Conservation (phyloP, 2,888 invertebrate species). For the Pilophorus perplexus region DNA sequence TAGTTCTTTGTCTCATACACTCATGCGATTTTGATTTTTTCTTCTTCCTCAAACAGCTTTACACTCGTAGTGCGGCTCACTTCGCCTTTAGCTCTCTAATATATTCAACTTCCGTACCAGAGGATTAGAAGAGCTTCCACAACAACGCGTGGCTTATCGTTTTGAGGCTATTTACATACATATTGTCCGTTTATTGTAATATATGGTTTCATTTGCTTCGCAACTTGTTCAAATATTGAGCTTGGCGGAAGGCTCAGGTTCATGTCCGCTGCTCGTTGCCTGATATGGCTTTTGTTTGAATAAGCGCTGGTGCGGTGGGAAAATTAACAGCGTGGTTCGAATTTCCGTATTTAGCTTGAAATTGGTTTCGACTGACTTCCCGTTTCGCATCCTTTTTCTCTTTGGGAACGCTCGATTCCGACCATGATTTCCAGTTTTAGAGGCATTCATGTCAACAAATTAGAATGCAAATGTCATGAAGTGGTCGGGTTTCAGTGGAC, state of each 20-base stretch:
- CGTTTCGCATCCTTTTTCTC: too few species aligned
- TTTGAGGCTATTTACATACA: slow-evolving; percentile 28
- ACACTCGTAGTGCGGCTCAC: too few species aligned
- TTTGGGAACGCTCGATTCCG: too few species aligned
- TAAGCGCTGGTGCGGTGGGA: not conserved
- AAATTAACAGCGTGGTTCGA: not conserved
- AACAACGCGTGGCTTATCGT: slow-evolving; percentile 32
- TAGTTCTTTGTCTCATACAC: too few species aligned
- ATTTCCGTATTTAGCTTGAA: too few species aligned
- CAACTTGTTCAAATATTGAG: slow-evolving; percentile 30
- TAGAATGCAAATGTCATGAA: too few species aligned
- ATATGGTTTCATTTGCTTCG: slow-evolving; percentile 34
- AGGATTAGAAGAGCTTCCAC: slow-evolving; percentile 21
- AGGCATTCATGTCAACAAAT: too few species aligned
- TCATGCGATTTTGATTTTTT: too few species aligned
- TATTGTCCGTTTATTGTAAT: slow-evolving; percentile 35
- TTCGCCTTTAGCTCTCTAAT: not conserved
- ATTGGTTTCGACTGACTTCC: too few species aligned
- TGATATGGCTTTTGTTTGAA: not conserved
- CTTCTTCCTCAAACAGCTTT: too few species aligned
- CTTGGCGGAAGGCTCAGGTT: slow-evolving; percentile 3
- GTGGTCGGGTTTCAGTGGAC: too few species aligned
- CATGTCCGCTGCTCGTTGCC: not conserved
- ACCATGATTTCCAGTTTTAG: too few species aligned
- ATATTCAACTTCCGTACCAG: slow-evolving; percentile 21